A percentile compares a stretch with the other conserved stretches of the same genome.
Conservation (phyloP, 2,113 vertebrate species). For the Rhombomys opimus region DNA sequence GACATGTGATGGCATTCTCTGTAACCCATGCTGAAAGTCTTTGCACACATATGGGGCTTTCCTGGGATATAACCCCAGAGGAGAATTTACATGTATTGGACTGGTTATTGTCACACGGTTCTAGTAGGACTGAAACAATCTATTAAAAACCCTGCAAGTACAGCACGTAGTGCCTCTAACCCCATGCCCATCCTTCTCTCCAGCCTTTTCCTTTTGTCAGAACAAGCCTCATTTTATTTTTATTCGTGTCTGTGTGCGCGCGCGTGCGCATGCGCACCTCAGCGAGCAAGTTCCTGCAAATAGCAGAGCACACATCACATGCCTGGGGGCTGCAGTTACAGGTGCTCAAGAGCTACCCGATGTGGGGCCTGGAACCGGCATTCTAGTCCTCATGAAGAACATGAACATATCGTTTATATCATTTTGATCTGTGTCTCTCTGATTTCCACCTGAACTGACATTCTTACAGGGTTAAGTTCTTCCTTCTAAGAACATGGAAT, state of each 20-base stretch:
- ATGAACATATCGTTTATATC: too few relatives aligned
- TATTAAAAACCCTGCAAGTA: neutral
- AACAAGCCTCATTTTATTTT: neutral
- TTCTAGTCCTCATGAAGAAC: neutral
- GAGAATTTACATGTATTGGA: constrained; percentile 5
- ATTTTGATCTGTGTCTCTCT: constrained; percentile 4
- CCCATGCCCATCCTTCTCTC: neutral
- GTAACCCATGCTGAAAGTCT: too few relatives aligned
- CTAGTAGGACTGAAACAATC: neutral
- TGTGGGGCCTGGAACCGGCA: neutral
- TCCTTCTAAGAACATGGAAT: neutral
- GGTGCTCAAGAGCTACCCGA: neutral
- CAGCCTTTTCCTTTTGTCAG: neutral
- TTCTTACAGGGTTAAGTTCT: neutral
- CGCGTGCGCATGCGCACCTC: neutral
- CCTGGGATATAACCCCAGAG: neutral
- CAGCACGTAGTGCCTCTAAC: neutral
- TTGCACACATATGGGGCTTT: neutral
- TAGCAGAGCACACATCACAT: too few relatives aligned
- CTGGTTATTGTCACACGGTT: neutral
- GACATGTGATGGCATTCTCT: neutral
- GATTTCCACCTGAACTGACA: neutral
- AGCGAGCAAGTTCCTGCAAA: neutral
- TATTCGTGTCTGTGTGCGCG: too few relatives aligned
- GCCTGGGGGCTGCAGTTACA: neutral